Percentiles rank a stretch among this genome's conserved stretches.
Evolutionary conservation across 2,797 vertebrate genomes (phyloP).

Genomic region (Fistularia commersonii): DNA sequence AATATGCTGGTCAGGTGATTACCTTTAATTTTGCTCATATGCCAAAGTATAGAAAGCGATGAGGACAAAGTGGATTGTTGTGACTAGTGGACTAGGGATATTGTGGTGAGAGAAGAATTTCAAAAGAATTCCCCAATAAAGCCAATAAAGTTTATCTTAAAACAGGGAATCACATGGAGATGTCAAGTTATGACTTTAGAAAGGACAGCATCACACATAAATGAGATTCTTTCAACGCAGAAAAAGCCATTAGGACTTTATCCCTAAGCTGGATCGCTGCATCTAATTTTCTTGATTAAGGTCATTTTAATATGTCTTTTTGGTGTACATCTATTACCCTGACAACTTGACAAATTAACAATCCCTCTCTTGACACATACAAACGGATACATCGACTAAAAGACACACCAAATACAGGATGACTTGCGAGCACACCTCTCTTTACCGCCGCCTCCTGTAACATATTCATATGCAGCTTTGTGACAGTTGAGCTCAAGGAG

Average conservation of each 20-base stretch:
- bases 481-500: slow-evolving; percentile 23
- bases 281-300: slow-evolving; percentile 66
- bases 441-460: too few species aligned
- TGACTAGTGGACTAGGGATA: slow-evolving; percentile 37
- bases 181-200: slow-evolving; percentile 50
- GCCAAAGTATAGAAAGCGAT: slow-evolving; percentile 34
- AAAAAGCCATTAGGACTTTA: slow-evolving; percentile 62
- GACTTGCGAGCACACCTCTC: too few species aligned
- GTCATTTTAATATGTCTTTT: slow-evolving; percentile 70
- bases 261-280: slow-evolving; percentile 32
- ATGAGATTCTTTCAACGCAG: slow-evolving; percentile 66
- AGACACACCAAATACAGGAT: slow-evolving; percentile 32
- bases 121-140: too few species aligned
- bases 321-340: slow-evolving; percentile 58
- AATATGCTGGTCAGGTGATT: slow-evolving; percentile 65
- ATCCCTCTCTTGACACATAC: slow-evolving; percentile 10
- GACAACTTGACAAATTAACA: slow-evolving; percentile 54
- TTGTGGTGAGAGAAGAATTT: too few species aligned
- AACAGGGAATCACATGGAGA: slow-evolving; percentile 49
- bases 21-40: slow-evolving; percentile 60
- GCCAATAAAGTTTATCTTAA: too few species aligned
- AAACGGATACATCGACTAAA: slow-evolving; percentile 36
- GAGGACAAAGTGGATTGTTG: slow-evolving; percentile 68
- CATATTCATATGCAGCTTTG: slow-evolving; percentile 12
- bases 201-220: slow-evolving; percentile 56